A percentile compares a stretch with the other conserved stretches of the same genome.
phyloP scores from a whole-genome alignment of 2,888 invertebrate species.

The Eristalis pertinax region DNA sequence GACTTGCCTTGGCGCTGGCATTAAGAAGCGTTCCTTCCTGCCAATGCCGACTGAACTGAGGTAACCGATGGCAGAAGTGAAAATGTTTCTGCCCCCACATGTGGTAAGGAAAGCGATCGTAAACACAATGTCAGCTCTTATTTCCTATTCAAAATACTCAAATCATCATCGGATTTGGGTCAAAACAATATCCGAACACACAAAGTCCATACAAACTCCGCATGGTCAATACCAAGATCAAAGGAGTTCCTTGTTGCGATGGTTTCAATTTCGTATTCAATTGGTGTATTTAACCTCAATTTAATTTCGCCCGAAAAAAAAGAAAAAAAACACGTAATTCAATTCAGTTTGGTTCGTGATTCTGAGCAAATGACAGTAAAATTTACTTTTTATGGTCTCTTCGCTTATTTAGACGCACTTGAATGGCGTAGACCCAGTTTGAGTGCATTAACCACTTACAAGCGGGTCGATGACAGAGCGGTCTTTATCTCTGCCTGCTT shows the following conservation, averaged over 20 bases:
- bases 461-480: conserved; percentile 29
- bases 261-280: not conserved
- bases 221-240: not conserved
- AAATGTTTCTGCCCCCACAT: too few species aligned
- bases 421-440: conserved; percentile 7
- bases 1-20: not conserved
- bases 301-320: conserved; percentile 36
- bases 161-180: not conserved
- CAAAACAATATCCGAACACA: not conserved
- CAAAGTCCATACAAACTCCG: not conserved
- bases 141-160: not conserved
- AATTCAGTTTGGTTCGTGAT: conserved; percentile 56
- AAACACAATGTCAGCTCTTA: too few species aligned
- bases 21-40: not conserved
- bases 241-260: not conserved
- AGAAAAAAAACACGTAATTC: conserved; percentile 9
- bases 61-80: too few species aligned
- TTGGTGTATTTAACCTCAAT: conserved; percentile 41
- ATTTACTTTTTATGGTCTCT: conserved; percentile 28
- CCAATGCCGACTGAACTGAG: too few species aligned
- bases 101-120: too few species aligned
- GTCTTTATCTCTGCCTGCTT: not conserved
- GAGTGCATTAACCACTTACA: conserved; percentile 39
- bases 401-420: conserved; percentile 19
- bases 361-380: conserved; percentile 46